These are phyloP conservation scores for Mesodorylaimus sp. DNA, from an alignment of 2,888 invertebrate genomes.

Conservation along the genomic window DNA sequence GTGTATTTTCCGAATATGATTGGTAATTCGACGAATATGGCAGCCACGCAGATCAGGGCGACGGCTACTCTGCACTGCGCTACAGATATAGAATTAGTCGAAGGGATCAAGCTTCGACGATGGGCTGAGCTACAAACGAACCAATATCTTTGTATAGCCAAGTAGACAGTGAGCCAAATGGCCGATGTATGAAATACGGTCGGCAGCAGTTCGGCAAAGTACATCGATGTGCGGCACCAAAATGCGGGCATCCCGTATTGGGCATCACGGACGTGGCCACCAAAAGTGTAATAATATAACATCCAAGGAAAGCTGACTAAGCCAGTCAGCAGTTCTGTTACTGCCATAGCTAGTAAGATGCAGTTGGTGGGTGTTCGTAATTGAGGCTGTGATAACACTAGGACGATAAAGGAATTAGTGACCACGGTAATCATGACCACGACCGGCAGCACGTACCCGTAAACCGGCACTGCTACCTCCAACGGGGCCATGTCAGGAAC, in stretches of 20 bases:
- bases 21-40: slow-evolving; percentile 21
- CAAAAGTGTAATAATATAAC: slow-evolving; percentile 21
- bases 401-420: slow-evolving; percentile 6
- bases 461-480: slow-evolving; percentile 2
- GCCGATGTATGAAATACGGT: slow-evolving; percentile 79
- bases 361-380: slow-evolving; percentile 25
- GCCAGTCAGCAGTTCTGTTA: slow-evolving; percentile 23
- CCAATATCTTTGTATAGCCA: slow-evolving; percentile 78
- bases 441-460: slow-evolving; percentile 6
- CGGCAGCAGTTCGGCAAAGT: slow-evolving; percentile 44
- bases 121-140: slow-evolving; percentile 75
- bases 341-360: slow-evolving; percentile 25
- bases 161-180: slow-evolving; percentile 72
- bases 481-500: neutral
- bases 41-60: slow-evolving; percentile 36
- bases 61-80: too few species aligned
- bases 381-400: slow-evolving; percentile 13
- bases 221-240: slow-evolving; percentile 30
- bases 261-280: slow-evolving; percentile 16
- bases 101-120: too few species aligned
- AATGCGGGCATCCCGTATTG: slow-evolving; percentile 12
- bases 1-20: slow-evolving; percentile 21
- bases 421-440: slow-evolving; percentile 1
- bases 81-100: too few species aligned
- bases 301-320: slow-evolving; percentile 25